A percentile compares a stretch with the other conserved stretches of the same genome.
These are phyloP conservation scores for Myiagra hebetior DNA, from an alignment of 2,113 vertebrate species.

Conservation along the genomic window DNA sequence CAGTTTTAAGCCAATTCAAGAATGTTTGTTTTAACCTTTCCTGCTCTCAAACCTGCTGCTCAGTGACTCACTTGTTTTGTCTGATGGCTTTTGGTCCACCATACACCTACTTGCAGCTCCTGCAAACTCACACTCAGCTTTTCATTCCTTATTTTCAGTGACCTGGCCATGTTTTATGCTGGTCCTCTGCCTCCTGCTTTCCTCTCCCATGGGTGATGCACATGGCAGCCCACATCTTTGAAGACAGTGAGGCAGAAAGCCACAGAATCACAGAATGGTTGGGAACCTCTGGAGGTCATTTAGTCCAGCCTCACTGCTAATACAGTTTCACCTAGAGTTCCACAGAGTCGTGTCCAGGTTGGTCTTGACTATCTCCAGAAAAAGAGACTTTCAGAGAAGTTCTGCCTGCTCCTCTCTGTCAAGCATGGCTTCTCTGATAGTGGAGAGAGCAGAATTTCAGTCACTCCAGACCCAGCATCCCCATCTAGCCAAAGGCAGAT, in stretches of 20 bases:
- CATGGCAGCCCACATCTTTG: not conserved
- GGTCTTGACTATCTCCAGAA: not conserved
- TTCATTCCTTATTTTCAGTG: not conserved
- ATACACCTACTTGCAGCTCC: not conserved
- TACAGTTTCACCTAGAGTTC: not conserved
- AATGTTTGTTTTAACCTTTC: not conserved
- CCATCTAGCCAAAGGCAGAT: not conserved
- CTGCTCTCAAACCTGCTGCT: not conserved
- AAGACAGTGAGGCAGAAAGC: not conserved
- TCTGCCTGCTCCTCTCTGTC: not conserved
- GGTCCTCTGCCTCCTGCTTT: not conserved
- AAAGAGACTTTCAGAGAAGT: not conserved
- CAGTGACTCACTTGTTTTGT: not conserved
- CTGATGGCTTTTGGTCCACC: not conserved
- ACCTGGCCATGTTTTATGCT: not conserved
- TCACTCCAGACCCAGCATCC: not conserved
- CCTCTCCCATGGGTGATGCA: not conserved
- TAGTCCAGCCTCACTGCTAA: not conserved
- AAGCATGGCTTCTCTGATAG: accelerated
- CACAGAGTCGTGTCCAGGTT: not conserved
- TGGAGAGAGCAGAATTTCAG: not conserved
- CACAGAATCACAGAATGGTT: not conserved
- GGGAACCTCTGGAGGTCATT: not conserved
- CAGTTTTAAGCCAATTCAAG: not conserved
- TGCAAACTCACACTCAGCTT: not conserved